Base-by-base conservation (phyloP, 2,113 vertebrate species). In the Nesogale talazaci region DNA sequence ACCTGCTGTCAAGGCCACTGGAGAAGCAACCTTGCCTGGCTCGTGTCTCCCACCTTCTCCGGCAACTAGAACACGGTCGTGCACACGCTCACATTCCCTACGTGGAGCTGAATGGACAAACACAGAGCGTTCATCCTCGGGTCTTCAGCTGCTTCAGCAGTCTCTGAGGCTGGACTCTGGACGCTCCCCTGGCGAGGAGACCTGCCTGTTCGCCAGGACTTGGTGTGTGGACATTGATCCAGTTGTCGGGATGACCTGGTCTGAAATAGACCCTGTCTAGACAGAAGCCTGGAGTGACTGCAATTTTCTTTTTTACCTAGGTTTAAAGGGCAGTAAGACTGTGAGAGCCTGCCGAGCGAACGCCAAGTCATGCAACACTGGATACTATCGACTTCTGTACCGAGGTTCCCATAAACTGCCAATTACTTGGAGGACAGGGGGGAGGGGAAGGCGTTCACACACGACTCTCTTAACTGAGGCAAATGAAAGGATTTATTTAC, bases 261-360 rank as follows among this genome's bases (percentile, higher is more conserved):
- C 88, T 80, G 90, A 94, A 76, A 75, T 67, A 78, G 86, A 59
- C 59, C 40, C 63, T 15, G 77, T 93, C 84, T 87, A 96, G 93
- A 94, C 92, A 94, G 80, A 84, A 12, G 61, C 63, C 72, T 89
- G 42, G 31, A 83, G 10, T 79, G 27, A 65, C 78, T 6, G 22
- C 10, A 11, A 12, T 52, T 52, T 52, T 52, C 14, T 12, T 52
- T 52, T 52, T 5, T 52, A 52, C 46, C 46, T 52, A 12, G 46
- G 46, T 52, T 52, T 70, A 83, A 84, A 95, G 87, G 95, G 79
- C 94, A 94, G n/a, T 0, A 19, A 81, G 67, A 83, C 31, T 77
- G 56, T 89, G 86, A 78, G 89, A 92, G 59, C 40, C 77, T 77
- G n/a, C 12, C 77, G 86, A 89, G 86, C 27, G 90, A 81, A 90